These are phyloP conservation scores for Eulithis prunata DNA, from an alignment of 2,888 invertebrate species.

Conservation along the genomic window DNA sequence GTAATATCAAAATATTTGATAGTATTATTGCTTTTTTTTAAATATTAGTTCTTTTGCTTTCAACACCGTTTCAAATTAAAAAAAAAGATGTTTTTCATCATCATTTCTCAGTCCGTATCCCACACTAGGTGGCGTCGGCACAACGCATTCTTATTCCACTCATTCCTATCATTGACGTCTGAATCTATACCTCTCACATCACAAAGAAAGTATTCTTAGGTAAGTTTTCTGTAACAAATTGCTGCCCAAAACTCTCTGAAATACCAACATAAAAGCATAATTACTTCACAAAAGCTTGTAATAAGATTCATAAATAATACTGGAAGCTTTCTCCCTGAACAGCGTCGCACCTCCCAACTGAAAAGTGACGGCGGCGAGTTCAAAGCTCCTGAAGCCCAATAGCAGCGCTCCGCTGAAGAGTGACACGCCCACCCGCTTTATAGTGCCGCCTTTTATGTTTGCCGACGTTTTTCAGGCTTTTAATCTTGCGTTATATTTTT, in stretches of 20 bases:
- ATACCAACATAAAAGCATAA: constrained; percentile 21
- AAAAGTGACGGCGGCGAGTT: constrained; percentile 65
- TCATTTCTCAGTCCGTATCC: too few species aligned
- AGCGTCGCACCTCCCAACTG: constrained; percentile 70
- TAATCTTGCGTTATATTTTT: constrained; percentile 16
- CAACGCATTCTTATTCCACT: too few species aligned
- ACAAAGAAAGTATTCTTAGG: not conserved
- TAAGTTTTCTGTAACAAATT: not conserved
- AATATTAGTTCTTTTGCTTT: too few species aligned
- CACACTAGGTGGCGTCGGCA: too few species aligned
- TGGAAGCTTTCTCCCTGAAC: constrained; percentile 63
- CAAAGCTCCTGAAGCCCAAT: constrained; percentile 65
- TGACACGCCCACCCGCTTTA: constrained; percentile 80
- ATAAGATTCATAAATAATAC: constrained; percentile 51
- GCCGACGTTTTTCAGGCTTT: constrained; percentile 45
- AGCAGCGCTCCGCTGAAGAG: constrained; percentile 70
- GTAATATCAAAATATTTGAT: not conserved
- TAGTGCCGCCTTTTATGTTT: constrained; percentile 66
- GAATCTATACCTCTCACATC: too few species aligned
- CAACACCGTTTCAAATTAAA: not conserved
- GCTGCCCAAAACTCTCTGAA: not conserved
- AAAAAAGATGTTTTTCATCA: too few species aligned
- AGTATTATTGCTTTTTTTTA: too few species aligned
- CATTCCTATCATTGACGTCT: too few species aligned
- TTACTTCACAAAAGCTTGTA: constrained; percentile 40